Percentiles rank a stretch among this genome's conserved stretches.
Evolutionary conservation across 2,797 vertebrate genomes (phyloP).

Genomic region (Enteromius afrohamiltoni): DNA sequence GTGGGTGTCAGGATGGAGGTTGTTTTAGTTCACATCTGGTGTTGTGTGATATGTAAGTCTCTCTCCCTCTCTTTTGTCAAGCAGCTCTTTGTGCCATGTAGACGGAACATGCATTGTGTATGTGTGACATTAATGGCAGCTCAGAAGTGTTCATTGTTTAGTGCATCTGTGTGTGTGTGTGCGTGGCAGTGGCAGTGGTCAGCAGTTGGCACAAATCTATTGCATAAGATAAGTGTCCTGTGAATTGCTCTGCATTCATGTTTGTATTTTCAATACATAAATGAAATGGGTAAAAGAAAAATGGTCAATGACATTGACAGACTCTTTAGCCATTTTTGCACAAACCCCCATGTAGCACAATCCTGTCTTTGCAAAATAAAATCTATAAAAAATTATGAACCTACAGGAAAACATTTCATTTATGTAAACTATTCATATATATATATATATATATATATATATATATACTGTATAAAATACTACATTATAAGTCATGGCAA

Average conservation of each 20-base stretch:
- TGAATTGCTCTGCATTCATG: background rate
- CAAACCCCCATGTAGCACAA: background rate
- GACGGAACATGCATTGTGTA: conserved; percentile 45
- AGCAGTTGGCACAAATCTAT: conserved; percentile 11
- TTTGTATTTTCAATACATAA: background rate
- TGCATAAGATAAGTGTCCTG: background rate
- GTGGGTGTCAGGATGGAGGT: conserved; percentile 23
- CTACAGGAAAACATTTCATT: background rate
- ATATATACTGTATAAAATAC: background rate
- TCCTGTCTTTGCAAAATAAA: background rate
- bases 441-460: background rate
- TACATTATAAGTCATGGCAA: background rate
- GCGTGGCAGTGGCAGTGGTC: conserved; percentile 31
- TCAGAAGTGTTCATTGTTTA: conserved; percentile 46
- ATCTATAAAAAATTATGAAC: background rate
- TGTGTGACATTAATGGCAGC: conserved; percentile 18
- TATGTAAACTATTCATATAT: background rate
- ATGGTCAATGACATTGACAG: background rate
- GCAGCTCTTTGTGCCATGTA: conserved; percentile 40
- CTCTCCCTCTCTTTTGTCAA: conserved; percentile 38
- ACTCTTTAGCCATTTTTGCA: background rate
- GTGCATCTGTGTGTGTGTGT: conserved; percentile 29
- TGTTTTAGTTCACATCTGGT: conserved; percentile 51
- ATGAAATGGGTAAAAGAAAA: background rate
- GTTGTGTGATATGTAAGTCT: conserved; percentile 45